These are phyloP conservation scores for Acropternis orthonyx DNA, from an alignment of 2,797 vertebrate species.

Conservation along the genomic window DNA sequence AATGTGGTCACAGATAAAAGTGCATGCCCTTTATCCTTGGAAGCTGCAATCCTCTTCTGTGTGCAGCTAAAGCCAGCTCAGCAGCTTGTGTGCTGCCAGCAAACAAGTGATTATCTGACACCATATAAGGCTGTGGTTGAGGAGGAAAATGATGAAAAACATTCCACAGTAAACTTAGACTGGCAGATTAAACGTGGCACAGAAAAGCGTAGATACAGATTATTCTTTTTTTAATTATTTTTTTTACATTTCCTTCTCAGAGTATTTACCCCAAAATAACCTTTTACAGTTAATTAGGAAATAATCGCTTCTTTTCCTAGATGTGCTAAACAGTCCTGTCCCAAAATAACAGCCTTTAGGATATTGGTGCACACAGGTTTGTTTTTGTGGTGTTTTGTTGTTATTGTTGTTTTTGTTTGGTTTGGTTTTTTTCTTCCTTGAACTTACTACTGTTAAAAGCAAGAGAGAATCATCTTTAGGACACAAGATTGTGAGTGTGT, in stretches of 20 bases:
- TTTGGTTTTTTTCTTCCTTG: not conserved
- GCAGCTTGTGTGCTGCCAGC: not conserved
- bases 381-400: not conserved
- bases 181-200: not conserved
- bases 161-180: not conserved
- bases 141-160: constrained; percentile 28
- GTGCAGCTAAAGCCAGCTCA: not conserved
- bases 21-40: not conserved
- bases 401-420: not conserved
- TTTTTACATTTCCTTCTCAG: not conserved
- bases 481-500: not conserved
- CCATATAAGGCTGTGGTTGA: not conserved
- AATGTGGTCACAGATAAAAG: not conserved
- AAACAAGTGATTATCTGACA: constrained; percentile 39
- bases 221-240: too few species aligned
- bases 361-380: not conserved
- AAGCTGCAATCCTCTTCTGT: not conserved
- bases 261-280: not conserved
- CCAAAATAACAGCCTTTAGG: not conserved
- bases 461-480: not conserved
- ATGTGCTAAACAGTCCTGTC: not conserved
- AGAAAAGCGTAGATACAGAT: not conserved
- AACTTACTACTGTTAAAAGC: not conserved
- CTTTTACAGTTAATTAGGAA: not conserved
- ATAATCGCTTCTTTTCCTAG: not conserved